Percentiles rank a stretch among this genome's conserved stretches.
These are phyloP conservation scores for Upupa epops DNA, from an alignment of 2,113 vertebrate species.

Conservation along the genomic window DNA sequence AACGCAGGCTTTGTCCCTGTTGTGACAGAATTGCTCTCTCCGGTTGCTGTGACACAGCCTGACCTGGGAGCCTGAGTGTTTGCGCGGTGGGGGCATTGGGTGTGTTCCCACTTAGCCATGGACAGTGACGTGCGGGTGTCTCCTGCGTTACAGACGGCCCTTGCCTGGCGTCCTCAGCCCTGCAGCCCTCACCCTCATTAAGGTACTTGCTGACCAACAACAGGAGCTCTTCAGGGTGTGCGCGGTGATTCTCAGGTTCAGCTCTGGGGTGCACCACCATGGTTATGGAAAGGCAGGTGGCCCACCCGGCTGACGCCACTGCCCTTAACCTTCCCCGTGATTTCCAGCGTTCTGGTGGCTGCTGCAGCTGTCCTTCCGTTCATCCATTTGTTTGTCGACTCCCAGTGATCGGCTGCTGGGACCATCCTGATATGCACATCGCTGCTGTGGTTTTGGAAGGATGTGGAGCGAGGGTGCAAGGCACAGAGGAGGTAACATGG, in stretches of 20 bases:
- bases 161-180: neutral
- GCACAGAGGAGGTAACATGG: constrained; percentile 5
- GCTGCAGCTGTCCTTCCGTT: neutral
- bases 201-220: neutral
- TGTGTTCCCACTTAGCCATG: neutral
- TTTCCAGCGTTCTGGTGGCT: neutral
- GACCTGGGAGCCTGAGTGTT: too few species aligned
- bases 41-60: neutral
- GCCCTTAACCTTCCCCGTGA: neutral
- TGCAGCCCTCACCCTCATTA: neutral
- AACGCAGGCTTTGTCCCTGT: neutral
- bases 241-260: neutral
- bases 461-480: neutral
- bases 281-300: neutral
- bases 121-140: neutral
- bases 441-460: constrained; percentile 36
- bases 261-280: neutral
- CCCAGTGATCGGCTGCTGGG: neutral
- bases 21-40: neutral
- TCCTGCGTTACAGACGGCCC: neutral
- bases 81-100: neutral
- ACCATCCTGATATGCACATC: constrained; percentile 26
- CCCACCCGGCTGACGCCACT: neutral
- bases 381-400: constrained; percentile 19
- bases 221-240: neutral